Evolutionary conservation across 2,797 vertebrate genomes (phyloP), one percentile per base, ranked within the genome.

Genomic region (Lindbergichthys nudifrons): DNA sequence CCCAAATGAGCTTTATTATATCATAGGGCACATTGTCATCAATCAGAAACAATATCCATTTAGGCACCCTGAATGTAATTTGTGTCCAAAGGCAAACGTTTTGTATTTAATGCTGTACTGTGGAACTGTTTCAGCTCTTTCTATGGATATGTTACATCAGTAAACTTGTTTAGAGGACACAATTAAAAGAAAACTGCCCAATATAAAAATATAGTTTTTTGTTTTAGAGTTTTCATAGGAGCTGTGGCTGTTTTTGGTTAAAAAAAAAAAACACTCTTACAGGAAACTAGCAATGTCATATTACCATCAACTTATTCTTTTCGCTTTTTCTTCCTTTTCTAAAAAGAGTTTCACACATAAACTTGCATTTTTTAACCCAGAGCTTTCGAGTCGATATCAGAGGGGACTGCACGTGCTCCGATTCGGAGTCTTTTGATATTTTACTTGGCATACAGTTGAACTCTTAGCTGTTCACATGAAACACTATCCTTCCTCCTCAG

Each of bases 1-100:
- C 66, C 70, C 72, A 87, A 86, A 88, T 84, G 64, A 78, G 69
- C 77, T 84, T 82, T 60, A 81, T 87, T 85, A 79, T 80, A 85
- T 70, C 69, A 79, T 46, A 59, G 73, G 66, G 48, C 47, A 72
- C 69, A 61, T 42, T 73, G 77, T 82, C 82, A 83, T 88, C 79
- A 80, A 82, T 91, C 87, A 80, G 39, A 75, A 65, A 14, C 77
- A 72, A 73, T 63, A 75, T 54, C 54, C 57, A 61, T 78, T 77
- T 71, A 66, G 51, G 26, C 65, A 39, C 4, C 52, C 14, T 30
- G 42, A 58, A 69, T 50, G 56, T 42, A 59, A 70, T 79, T 79
- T 81, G 59, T 78, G 60, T 52, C 69, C 8, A 62, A 72, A 77
- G 10, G 61, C 41, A 43, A 62, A 36, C 32, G 7, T 71, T 79